Conservation (phyloP, 2,888 invertebrate species). For the Tenodera sinensis region DNA sequence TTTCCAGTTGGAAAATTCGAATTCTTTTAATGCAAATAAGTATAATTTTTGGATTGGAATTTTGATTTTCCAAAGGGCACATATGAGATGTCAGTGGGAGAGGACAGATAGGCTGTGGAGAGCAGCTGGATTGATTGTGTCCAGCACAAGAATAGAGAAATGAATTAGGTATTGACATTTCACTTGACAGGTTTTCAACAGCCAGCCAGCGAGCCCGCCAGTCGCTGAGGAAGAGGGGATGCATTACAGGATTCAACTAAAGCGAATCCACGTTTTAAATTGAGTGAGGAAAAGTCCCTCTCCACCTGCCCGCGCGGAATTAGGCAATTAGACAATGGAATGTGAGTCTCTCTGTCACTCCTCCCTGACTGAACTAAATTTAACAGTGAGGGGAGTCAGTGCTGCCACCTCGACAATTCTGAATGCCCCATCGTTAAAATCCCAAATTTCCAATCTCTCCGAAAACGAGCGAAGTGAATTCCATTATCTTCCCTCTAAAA, state of each 20-base stretch:
- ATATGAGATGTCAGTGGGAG: too few relatives aligned
- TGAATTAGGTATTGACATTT: not conserved
- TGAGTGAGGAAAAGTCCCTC: not conserved
- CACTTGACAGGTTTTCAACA: not conserved
- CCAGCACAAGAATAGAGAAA: not conserved
- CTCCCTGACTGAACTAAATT: not conserved
- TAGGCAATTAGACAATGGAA: slow-evolving; percentile 13
- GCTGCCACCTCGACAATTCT: not conserved
- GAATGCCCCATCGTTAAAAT: not conserved
- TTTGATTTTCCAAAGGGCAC: too few relatives aligned
- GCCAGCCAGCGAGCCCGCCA: too few relatives aligned
- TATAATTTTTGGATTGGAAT: too few relatives aligned
- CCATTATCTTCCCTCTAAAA: not conserved
- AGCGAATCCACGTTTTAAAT: slow-evolving; percentile 14
- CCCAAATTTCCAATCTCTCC: not conserved
- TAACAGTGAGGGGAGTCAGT: not conserved
- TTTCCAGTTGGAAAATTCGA: too few relatives aligned
- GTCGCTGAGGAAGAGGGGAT: not conserved
- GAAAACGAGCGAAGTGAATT: not conserved
- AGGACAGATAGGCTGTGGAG: not conserved
- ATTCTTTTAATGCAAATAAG: too few relatives aligned
- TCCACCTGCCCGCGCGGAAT: slow-evolving; percentile 10
- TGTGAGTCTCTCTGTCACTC: not conserved
- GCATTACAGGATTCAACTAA: not conserved
- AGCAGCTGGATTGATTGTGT: not conserved